Conservation (phyloP, 1,140 invertebrate species). For the Rhopalosiphum padi region DNA sequence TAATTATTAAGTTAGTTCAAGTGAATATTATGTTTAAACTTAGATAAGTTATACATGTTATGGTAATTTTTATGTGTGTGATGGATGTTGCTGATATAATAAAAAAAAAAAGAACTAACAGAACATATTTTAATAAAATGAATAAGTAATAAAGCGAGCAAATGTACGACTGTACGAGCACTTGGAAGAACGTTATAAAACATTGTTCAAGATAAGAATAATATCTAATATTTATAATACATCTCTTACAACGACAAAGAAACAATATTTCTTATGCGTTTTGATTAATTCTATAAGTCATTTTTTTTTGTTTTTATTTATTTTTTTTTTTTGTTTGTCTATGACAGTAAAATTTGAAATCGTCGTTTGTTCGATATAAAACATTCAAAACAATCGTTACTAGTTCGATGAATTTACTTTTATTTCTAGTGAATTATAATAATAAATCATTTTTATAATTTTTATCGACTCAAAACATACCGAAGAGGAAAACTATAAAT, state of each 20-base stretch:
- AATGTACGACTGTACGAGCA: neutral
- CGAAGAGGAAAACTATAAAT: neutral
- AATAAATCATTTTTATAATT: neutral
- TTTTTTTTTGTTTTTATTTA: no score
- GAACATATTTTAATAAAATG: neutral
- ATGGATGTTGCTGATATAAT: conserved; percentile 1
- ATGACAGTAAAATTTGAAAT: neutral
- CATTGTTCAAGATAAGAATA: neutral
- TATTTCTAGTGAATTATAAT: neutral
- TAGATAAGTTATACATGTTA: neutral
- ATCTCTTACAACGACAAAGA: neutral
- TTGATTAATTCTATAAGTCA: neutral
- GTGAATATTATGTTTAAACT: neutral
- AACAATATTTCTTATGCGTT: neutral
- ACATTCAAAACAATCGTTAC: neutral
- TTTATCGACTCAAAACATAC: neutral
- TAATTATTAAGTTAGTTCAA: neutral
- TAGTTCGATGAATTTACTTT: neutral
- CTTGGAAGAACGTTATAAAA: neutral
- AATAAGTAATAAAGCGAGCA: neutral
- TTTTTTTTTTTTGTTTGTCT: neutral
- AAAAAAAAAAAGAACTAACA: neutral
- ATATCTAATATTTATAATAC: neutral
- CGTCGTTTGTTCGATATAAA: neutral
- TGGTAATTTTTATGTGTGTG: neutral